Evolutionary conservation across 1,140 invertebrate genomes (phyloP).

Genomic region (Aphelenchoides besseyi): DNA sequence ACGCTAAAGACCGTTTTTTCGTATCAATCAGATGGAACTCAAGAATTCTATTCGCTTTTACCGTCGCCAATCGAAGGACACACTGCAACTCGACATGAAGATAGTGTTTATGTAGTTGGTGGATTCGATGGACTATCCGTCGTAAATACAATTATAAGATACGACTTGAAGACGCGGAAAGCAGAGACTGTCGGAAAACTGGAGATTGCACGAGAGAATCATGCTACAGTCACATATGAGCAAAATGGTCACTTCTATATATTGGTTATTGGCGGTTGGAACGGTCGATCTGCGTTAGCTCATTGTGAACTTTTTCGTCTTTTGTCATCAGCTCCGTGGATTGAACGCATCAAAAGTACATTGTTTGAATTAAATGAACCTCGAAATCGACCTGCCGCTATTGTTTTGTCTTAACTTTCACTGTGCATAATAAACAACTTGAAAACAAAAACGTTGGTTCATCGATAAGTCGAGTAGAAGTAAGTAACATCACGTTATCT

Average conservation of each 20-base stretch:
- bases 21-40: not conserved
- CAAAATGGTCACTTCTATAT: not conserved
- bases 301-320: slow-evolving; percentile 23
- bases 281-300: slow-evolving; percentile 17
- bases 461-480: no score
- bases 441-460: no score
- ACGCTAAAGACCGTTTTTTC: slow-evolving; percentile 30
- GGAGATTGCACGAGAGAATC: slow-evolving; percentile 27
- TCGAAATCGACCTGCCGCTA: slow-evolving; percentile 13
- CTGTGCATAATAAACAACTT: no score
- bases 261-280: slow-evolving; percentile 33
- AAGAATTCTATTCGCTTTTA: slow-evolving; percentile 7
- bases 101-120: not conserved
- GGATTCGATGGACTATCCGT: slow-evolving; percentile 21
- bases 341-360: not conserved
- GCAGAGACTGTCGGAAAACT: slow-evolving; percentile 15
- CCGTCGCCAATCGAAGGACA: slow-evolving; percentile 26
- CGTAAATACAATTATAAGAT: slow-evolving; percentile 1
- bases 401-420: no score
- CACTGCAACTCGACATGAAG: not conserved
- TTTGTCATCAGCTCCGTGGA: not conserved
- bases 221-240: slow-evolving; percentile 20
- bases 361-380: slow-evolving; percentile 16
- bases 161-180: slow-evolving; percentile 15
- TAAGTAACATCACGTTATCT: no score